Conservation (phyloP, 1,140 invertebrate genomes). For the Lordiphosa collinella region DNA sequence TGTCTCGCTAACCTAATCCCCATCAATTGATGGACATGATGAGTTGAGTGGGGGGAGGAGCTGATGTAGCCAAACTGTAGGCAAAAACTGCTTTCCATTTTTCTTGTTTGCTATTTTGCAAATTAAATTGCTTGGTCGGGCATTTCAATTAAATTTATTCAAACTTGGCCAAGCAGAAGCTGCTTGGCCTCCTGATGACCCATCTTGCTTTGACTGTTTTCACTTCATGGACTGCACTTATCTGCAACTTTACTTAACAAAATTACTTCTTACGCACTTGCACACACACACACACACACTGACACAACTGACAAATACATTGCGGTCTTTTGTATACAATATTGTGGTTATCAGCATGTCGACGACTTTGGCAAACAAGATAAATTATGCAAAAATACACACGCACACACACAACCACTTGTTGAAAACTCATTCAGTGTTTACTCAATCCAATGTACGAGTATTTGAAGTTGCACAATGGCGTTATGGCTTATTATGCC, state of each 20-base stretch:
- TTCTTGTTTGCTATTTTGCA: conserved; percentile 12
- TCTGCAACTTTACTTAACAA: conserved; percentile 56
- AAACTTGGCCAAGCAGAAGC: conserved; percentile 21
- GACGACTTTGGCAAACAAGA: conserved; percentile 42
- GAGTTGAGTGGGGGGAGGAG: conserved; percentile 13
- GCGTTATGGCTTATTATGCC: conserved; percentile 64
- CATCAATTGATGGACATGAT: conserved; percentile 41
- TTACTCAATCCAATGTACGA: conserved; percentile 38
- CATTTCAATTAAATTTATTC: conserved; percentile 42
- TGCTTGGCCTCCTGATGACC: conserved; percentile 4
- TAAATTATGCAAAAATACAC: conserved; percentile 69
- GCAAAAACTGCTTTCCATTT: no score
- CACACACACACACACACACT: neutral
- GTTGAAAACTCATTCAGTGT: conserved; percentile 36
- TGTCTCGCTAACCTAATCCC: conserved; percentile 33
- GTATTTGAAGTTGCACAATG: conserved; percentile 57
- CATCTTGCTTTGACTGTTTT: no score
- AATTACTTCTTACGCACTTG: conserved; percentile 37
- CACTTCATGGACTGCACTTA: conserved; percentile 46
- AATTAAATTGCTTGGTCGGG: conserved; percentile 51
- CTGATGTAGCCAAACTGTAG: neutral
- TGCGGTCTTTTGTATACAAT: conserved; percentile 45
- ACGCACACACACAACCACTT: conserved; percentile 44
- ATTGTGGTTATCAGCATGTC: conserved; percentile 48
- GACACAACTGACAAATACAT: conserved; percentile 25